Base-by-base conservation (phyloP, 2,113 vertebrate species). In the Brachypodius melanocephalos region DNA sequence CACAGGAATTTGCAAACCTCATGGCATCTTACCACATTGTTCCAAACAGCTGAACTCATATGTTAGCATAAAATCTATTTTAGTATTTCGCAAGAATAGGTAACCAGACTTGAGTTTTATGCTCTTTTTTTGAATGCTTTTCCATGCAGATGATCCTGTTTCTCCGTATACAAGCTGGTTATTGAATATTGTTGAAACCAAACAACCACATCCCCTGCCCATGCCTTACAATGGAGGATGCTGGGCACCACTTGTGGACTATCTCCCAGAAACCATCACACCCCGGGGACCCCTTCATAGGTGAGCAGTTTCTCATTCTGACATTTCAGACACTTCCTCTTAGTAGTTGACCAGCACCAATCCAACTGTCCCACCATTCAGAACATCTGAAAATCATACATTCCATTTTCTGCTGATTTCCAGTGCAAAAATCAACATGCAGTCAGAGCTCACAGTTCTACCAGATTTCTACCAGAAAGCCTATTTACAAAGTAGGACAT, bases 211-310 rank as follows among this genome's bases (percentile, higher is more conserved):
- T 85, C 99, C 99, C 8, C 96, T 99, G 69, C 99, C 99, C 11
- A 99, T 99, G 99, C 99, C 99, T 15, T 97, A 98, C 74, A 99
- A 99, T 16, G 99, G 99, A 86, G 99, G 99, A 36, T 99, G 99
- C 82, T 99, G 99, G 99, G 99, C 99, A 19, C 99, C 99, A 2
- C 98, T 99, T 88, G 99, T 99, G 48, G 99, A 99, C 97, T 99
- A 99, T 91, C 98, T 99, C 58, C 99, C 99, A 32, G 99, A 99
- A 95, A 99, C 99, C 83, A 98, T 99, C 96, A 99, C 99, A 16
- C 99, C 99, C 1, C 97, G 99, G 43, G 99, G 99, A 55, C 99
- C 99, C 2, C 98, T 99, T 84, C 99, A 99, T 46, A 98, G 99
- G 99, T 99, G 88, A 95, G 97, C 36, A 68, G 29, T 74, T 95